These are phyloP conservation scores for Heliconius melpomene DNA, from an alignment of 1,140 invertebrate species.

Conservation along the genomic window DNA sequence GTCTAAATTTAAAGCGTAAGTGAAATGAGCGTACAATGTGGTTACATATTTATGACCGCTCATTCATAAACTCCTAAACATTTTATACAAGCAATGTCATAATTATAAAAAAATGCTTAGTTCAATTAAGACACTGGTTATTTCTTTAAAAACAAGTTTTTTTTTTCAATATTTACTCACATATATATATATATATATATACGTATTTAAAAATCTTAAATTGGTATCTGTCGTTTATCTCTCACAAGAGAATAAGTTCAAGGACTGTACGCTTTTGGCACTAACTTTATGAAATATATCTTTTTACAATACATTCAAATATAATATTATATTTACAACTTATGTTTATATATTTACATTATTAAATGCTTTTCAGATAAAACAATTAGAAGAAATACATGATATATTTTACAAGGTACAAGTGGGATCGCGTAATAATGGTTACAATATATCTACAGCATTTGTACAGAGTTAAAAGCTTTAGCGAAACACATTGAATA, in stretches of 20 bases:
- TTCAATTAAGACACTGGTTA: conserved; percentile 13
- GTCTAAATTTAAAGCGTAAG: conserved; percentile 29
- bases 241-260: conserved; percentile 54
- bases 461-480: conserved; percentile 46
- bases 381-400: conserved; percentile 43
- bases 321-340: conserved; percentile 77
- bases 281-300: conserved; percentile 73
- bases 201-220: conserved; percentile 18
- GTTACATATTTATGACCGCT: conserved; percentile 12
- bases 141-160: not conserved
- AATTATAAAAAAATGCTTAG: conserved; percentile 15
- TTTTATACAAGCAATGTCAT: conserved; percentile 15
- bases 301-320: conserved; percentile 69
- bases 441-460: conserved; percentile 47
- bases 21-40: conserved; percentile 18
- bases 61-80: conserved; percentile 2
- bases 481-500: conserved; percentile 40
- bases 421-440: conserved; percentile 27
- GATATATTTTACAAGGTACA: conserved; percentile 48
- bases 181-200: not conserved
- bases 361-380: conserved; percentile 49
- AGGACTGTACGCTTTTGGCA: conserved; percentile 76
- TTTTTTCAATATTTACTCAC: conserved; percentile 15
- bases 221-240: conserved; percentile 39
- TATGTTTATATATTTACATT: conserved; percentile 50